Base-by-base conservation (phyloP, 1,140 invertebrate species). In the Lordiphosa mommai region DNA sequence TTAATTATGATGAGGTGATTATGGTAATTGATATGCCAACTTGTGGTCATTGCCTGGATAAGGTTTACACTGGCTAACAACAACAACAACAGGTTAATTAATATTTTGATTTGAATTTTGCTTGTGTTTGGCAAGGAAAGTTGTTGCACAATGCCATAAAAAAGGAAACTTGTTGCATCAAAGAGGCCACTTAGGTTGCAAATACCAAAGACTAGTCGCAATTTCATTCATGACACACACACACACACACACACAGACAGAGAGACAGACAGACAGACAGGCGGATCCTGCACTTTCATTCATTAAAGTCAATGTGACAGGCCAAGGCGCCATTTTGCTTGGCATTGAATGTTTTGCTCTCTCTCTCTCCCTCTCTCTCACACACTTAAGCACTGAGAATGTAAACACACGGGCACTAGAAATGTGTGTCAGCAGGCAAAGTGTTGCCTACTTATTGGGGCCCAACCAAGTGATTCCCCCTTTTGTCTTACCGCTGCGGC, bases 401-500 rank as follows among this genome's bases (percentile, higher is more conserved):
- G 32, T 49, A 49, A 49, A 49, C 32, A 34, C 29, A n/a, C n/a
- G n/a, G n/a, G 16, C 13, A 16, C 32, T 17, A 34, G 12, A 46
- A 40, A 48, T 29, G 37, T 41, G 27, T 23, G 27, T 55, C 29
- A 47, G 4, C 12, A 10, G 8, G 47, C 41, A 44, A 23, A 23
- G 20, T 5, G 20, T 23, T 23, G 20, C 20, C 20, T 23, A 23
- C 20, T 23, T 23, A 23, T 23, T 2, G 20, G 20, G 20, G 20
- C n/a, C n/a, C n/a, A n/a, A n/a, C n/a, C n/a, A n/a, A n/a, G n/a
- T n/a, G n/a, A n/a, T n/a, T n/a, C n/a, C n/a, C n/a, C n/a, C n/a
- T n/a, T n/a, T n/a, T n/a, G n/a, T n/a, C 74, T 52, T 56, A 80
- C 74, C 74, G 47, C 74, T 80, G 70, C 76, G 76, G 16, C 74